These are phyloP conservation scores for Hesperia comma DNA, from an alignment of 2,888 invertebrate species.

Conservation along the genomic window DNA sequence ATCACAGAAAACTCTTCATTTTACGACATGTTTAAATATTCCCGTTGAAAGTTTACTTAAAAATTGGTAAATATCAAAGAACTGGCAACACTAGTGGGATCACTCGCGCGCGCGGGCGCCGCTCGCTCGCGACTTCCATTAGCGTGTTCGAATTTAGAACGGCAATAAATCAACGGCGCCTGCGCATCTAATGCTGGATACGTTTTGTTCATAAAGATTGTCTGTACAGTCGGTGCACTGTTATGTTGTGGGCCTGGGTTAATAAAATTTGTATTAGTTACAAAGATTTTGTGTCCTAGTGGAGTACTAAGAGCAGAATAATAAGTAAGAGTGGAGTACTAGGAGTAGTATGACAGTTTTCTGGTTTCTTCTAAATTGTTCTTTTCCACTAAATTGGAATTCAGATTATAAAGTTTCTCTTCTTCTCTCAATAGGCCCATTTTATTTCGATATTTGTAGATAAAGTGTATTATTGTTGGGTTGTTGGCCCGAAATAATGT, in stretches of 20 bases:
- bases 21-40: conserved; percentile 5
- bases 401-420: too few species aligned
- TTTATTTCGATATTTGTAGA: too few species aligned
- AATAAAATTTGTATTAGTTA: neutral
- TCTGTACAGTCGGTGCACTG: conserved; percentile 17
- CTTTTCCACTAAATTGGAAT: too few species aligned
- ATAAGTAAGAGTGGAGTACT: too few species aligned
- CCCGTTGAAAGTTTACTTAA: neutral
- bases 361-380: too few species aligned
- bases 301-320: too few species aligned
- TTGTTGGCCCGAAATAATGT: too few species aligned
- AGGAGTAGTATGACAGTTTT: too few species aligned
- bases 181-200: conserved; percentile 36
- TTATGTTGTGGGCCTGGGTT: neutral
- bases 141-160: conserved; percentile 79
- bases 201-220: conserved; percentile 40
- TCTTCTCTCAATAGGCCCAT: too few species aligned
- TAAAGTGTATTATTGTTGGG: too few species aligned
- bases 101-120: conserved; percentile 74
- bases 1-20: too few species aligned
- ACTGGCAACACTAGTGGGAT: conserved; percentile 57
- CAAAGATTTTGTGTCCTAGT: too few species aligned
- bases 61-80: conserved; percentile 29
- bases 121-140: conserved; percentile 74
- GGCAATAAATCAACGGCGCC: conserved; percentile 76